phyloP scores from a whole-genome alignment of 2,113 vertebrate species.

The Prunella himalayana region DNA sequence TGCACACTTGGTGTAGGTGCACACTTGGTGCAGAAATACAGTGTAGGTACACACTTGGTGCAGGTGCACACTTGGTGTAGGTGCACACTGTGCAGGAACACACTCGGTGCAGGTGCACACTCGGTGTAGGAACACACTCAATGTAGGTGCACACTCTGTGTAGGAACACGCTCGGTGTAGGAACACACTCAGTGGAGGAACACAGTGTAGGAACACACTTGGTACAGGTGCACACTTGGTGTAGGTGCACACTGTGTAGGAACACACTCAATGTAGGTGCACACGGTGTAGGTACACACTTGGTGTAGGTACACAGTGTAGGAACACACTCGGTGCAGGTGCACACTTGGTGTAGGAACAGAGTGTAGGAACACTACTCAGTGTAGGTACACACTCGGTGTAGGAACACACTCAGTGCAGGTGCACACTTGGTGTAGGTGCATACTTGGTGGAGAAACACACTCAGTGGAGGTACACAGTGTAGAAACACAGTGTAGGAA shows the following conservation, averaged over 20 bases:
- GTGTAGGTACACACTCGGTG: neutral
- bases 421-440: too few species aligned
- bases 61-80: neutral
- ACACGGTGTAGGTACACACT: too few species aligned
- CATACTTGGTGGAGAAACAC: fast-evolving
- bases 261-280: fast-evolving
- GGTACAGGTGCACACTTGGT: too few species aligned
- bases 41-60: neutral
- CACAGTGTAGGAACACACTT: too few species aligned
- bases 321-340: too few species aligned
- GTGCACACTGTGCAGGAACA: fast-evolving
- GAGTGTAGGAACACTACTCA: neutral
- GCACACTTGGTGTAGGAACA: fast-evolving
- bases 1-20: fast-evolving
- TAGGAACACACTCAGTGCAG: fast-evolving
- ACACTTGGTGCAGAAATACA: too few species aligned
- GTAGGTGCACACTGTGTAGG: too few species aligned
- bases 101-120: neutral
- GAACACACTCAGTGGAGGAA: too few species aligned
- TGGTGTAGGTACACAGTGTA: too few species aligned
- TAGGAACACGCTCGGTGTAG: too few species aligned
- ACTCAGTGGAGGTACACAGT: neutral
- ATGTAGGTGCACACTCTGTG: neutral
- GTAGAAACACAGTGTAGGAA: too few species aligned
- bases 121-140: fast-evolving